Evolutionary conservation across 2,888 invertebrate species (phyloP), one percentile per base, ranked within the genome.

Genomic region (Drosophila engyochracea): DNA sequence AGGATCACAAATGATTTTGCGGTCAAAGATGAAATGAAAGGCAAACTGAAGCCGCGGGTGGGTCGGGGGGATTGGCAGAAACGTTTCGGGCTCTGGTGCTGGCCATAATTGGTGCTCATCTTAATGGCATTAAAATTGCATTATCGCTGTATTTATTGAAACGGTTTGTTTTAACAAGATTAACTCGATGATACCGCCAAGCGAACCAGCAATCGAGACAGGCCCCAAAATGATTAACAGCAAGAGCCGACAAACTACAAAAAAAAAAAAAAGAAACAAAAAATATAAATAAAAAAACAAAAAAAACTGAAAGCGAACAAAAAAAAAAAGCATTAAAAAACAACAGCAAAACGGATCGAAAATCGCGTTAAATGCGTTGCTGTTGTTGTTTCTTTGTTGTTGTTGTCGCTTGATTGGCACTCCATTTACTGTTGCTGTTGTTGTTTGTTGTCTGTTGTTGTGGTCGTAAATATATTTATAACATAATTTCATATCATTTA

Each of bases 111-210:
- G 92, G 92, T 92, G 91, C 91, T 92, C 92, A 92, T 88, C 89
- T 92, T 92, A 92, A 92, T 92, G 91, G 90, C 85, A 91, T 92
- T 92, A 91, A 92, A 92, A 92, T 91, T 92, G 91, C 89, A 91
- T 92, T 92, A 92, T 92, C 92, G 91, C 90, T 84, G 90, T 89
- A 89, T 91, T 89, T 84, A 92, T 92, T 91, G 90, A 91, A 92
- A 89, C 89, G 87, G 85, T 91, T 90, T 81, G 89, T 87, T 87
- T 87, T 87, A 87, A 87, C 87, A 87, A 87, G 87, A 87, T 87
- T 87, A 87, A 83, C 79, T 85, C 89, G 79, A 78, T 76, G 81
- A 87, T 87, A 90, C 86, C 75, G 80, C 54, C 82, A 58, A 53
- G 71, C 69, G 66, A 54, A 49, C 39, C 74, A 39, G 76, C 53